Base-by-base conservation (phyloP, 2,888 invertebrate genomes). In the Stenodera caucasica region DNA sequence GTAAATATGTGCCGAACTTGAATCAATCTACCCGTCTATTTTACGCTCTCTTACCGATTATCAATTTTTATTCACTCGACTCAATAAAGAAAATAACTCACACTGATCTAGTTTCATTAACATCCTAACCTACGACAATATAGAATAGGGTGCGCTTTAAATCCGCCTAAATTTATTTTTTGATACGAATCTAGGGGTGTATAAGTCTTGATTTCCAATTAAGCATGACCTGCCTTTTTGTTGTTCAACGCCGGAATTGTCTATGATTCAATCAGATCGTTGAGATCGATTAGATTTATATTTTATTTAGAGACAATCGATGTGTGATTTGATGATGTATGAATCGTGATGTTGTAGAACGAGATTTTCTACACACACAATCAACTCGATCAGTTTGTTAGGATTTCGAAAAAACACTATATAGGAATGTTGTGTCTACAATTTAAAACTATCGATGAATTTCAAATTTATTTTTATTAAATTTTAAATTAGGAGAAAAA, bases 161-260 rank as follows among this genome's bases (percentile, higher is more conserved):
- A 26, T 26, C n/a, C n/a, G n/a, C n/a, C n/a, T n/a, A n/a, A n/a
- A n/a, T n/a, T n/a, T n/a, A n/a, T n/a, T n/a, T n/a, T n/a, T n/a
- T n/a, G n/a, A n/a, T n/a, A n/a, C n/a, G n/a, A n/a, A n/a, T n/a
- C n/a, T n/a, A n/a, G n/a, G 45, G 45, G 45, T 45, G 45, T 40
- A 21, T 21, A 18, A 45, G 21, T 60, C 64, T 60, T 64, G 60
- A 53, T 64, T 66, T 67, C 69, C 67, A 69, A 69, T 69, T 69
- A 69, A 67, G 63, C 54, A 45, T 58, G 65, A 67, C 65, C 69
- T 65, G 67, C 69, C 69, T 66, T 54, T 69, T 69, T 65, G 69
- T 63, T 69, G 69, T 52, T 67, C 57, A n/a, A 40, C 32, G 62
- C 52, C 57, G 57, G 65, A 60, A 58, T 64, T 55, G 57, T 65